These are phyloP conservation scores for Cyaniris semiargus DNA, from an alignment of 2,888 invertebrate species.

Conservation along the genomic window DNA sequence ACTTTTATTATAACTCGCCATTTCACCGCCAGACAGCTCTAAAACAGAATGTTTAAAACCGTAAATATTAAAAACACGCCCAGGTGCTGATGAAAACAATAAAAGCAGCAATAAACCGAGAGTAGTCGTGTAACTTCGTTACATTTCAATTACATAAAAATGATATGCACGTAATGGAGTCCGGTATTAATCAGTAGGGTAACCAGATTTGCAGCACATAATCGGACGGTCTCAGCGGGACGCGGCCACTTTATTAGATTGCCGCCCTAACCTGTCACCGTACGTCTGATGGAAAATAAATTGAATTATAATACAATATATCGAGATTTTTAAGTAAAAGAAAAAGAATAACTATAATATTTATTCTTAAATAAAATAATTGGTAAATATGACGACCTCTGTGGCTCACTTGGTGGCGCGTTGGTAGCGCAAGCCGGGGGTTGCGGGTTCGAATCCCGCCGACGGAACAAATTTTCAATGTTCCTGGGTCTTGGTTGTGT, in stretches of 20 bases:
- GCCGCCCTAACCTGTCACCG: constrained; percentile 71
- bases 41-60: constrained; percentile 8
- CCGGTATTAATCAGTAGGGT: constrained; percentile 77
- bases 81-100: constrained; percentile 30
- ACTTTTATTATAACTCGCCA: constrained; percentile 5
- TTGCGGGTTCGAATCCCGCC: no score
- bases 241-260: constrained; percentile 74
- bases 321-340: constrained; percentile 17
- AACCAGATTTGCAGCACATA: constrained; percentile 72
- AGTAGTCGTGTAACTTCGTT: constrained; percentile 48
- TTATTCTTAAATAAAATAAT: no score
- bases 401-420: no score
- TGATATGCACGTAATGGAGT: constrained; percentile 52
- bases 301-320: constrained; percentile 39
- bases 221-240: constrained; percentile 74
- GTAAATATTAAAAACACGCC: constrained; percentile 24
- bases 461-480: no score
- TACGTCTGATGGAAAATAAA: constrained; percentile 47
- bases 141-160: constrained; percentile 59
- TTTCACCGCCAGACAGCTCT: constrained; percentile 13
- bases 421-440: no score
- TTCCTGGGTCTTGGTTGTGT: no score
- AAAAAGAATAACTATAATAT: background rate
- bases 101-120: constrained; percentile 33
- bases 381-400: no score